These are phyloP conservation scores for Hypolimnas misippus DNA, from an alignment of 2,888 invertebrate species.

Conservation along the genomic window DNA sequence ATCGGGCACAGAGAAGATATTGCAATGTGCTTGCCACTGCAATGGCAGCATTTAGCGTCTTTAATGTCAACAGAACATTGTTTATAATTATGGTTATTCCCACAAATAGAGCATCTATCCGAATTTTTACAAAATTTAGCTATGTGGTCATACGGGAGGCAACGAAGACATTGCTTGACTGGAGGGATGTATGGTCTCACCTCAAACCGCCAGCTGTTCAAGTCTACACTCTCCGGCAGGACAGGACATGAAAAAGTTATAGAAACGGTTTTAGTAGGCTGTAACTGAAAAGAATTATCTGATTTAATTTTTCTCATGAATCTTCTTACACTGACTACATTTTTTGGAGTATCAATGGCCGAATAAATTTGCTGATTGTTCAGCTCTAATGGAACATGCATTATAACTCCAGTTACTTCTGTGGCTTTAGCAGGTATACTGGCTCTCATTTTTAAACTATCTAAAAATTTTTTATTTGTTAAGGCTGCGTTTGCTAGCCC, in stretches of 20 bases:
- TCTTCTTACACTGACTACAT: constrained; percentile 19
- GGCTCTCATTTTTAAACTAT: too few species aligned
- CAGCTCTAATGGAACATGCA: too few species aligned
- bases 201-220: neutral
- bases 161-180: constrained; percentile 35
- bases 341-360: constrained; percentile 15
- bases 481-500: constrained; percentile 19
- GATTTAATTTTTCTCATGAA: constrained; percentile 16
- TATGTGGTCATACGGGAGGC: constrained; percentile 33
- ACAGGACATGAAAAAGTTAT: constrained; percentile 5
- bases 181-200: constrained; percentile 22
- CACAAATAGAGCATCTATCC: constrained; percentile 29
- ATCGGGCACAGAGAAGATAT: constrained; percentile 23
- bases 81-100: constrained; percentile 25
- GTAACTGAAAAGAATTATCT: neutral
- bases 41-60: constrained; percentile 19
- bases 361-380: too few species aligned
- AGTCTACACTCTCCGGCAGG: neutral
- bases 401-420: too few species aligned
- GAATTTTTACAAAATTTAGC: constrained; percentile 38
- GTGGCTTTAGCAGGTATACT: too few species aligned
- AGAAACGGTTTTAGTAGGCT: constrained; percentile 9
- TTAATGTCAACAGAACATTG: constrained; percentile 7
- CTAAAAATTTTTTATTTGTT: too few species aligned
- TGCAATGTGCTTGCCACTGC: constrained; percentile 24